These are phyloP conservation scores for Conus canariensis DNA, from an alignment of 2,888 invertebrate species.

Conservation along the genomic window DNA sequence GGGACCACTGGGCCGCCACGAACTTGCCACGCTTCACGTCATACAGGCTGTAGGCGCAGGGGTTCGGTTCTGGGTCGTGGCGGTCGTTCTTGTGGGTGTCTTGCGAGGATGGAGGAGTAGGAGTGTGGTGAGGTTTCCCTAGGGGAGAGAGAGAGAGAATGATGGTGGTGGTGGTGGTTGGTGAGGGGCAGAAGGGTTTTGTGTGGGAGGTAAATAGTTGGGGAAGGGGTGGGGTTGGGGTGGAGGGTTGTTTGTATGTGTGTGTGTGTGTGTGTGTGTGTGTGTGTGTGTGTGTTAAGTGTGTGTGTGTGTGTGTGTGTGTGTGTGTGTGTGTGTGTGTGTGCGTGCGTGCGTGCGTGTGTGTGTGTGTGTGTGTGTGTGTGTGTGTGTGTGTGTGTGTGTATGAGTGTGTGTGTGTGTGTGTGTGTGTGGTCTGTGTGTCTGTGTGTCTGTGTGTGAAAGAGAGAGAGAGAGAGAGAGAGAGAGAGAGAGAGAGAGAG, in stretches of 20 bases:
- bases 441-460: too few species aligned
- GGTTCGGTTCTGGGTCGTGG: slow-evolving; percentile 7
- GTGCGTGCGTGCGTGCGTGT: neutral
- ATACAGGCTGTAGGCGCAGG: slow-evolving; percentile 65
- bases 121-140: neutral
- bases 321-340: too few species aligned
- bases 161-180: neutral
- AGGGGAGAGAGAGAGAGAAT: neutral
- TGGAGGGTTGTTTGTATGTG: neutral
- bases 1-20: slow-evolving; percentile 53
- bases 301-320: too few species aligned
- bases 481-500: too few species aligned
- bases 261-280: too few species aligned
- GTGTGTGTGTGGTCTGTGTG: too few species aligned
- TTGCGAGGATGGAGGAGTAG: neutral
- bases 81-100: neutral
- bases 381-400: too few species aligned
- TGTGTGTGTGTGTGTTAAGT: too few species aligned
- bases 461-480: too few species aligned
- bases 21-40: slow-evolving; percentile 60
- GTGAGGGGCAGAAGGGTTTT: neutral
- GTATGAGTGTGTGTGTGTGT: too few species aligned
- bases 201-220: neutral
- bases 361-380: too few species aligned
- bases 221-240: neutral